Evolutionary conservation across 2,797 vertebrate genomes (phyloP).

Genomic region (Falco concolor): DNA sequence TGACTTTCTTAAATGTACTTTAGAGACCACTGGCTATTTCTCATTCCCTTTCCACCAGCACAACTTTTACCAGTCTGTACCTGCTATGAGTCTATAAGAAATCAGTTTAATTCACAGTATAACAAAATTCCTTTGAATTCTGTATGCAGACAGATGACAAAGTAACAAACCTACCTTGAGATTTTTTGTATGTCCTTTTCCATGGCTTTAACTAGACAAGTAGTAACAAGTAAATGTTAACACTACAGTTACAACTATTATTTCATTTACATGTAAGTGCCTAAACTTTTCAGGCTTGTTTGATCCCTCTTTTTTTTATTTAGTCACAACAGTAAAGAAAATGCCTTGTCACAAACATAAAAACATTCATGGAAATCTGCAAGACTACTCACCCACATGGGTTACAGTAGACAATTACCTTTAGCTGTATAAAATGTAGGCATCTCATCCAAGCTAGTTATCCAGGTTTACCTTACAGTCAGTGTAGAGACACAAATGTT

Average conservation of each 20-base stretch:
- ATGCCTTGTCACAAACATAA: neutral
- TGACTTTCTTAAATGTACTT: neutral
- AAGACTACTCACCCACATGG: neutral
- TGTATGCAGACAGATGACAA: neutral
- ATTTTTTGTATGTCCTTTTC: neutral
- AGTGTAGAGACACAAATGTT: neutral
- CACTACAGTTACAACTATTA: neutral
- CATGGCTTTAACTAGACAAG: neutral
- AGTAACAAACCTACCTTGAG: neutral
- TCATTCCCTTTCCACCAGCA: neutral
- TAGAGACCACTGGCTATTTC: neutral
- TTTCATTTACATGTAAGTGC: neutral
- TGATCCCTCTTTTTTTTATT: neutral
- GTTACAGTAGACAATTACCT: neutral
- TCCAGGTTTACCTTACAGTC: neutral
- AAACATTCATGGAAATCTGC: neutral
- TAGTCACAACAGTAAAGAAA: neutral
- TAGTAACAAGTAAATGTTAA: neutral
- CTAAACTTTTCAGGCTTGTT: neutral
- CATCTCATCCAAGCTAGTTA: neutral
- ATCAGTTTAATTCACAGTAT: neutral
- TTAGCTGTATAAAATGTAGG: neutral
- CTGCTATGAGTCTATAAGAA: neutral
- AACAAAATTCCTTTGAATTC: neutral
- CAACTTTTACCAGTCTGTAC: neutral